phyloP scores from a whole-genome alignment of 2,113 vertebrate genomes.

The Chamaetylas fuelleborni region DNA sequence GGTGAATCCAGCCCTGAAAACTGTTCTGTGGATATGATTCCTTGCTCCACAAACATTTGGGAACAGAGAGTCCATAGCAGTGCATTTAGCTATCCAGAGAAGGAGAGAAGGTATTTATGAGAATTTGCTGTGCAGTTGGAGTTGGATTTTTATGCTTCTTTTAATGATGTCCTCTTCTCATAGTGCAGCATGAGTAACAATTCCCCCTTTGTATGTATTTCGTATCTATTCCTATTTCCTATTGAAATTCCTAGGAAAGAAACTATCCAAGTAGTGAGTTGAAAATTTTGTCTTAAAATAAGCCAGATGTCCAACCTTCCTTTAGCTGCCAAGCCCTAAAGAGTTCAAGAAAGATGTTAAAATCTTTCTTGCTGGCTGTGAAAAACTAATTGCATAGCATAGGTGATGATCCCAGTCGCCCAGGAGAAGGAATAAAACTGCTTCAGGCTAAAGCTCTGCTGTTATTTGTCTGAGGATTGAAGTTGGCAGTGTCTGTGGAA shows the following conservation, averaged over 20 bases:
- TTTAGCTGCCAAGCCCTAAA: conserved; percentile 60
- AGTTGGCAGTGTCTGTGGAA: conserved; percentile 60
- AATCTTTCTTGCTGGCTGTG: conserved; percentile 67
- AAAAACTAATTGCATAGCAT: conserved; percentile 68
- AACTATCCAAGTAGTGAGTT: conserved; percentile 56
- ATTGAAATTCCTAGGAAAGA: conserved; percentile 63
- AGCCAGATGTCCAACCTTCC: conserved; percentile 67
- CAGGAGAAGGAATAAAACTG: conserved; percentile 65
- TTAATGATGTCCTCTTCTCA: conserved; percentile 16
- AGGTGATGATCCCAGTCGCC: conserved; percentile 66
- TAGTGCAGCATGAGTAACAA: conserved; percentile 13
- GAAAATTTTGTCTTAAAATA: conserved; percentile 60
- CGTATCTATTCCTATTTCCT: conserved; percentile 66
- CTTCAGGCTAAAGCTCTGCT: conserved; percentile 44
- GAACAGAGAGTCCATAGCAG: background rate
- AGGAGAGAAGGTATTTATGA: conserved; percentile 13
- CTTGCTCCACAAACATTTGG: background rate
- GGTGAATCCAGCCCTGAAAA: background rate
- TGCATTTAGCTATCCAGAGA: background rate
- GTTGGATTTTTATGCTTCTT: conserved; percentile 29
- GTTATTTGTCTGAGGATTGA: conserved; percentile 54
- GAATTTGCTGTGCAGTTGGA: conserved; percentile 24
- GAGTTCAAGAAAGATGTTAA: conserved; percentile 67
- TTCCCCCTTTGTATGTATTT: conserved; percentile 51
- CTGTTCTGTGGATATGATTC: background rate